These are phyloP conservation scores for Ptilorrhoa leucosticta DNA, from an alignment of 2,113 vertebrate species.

Conservation along the genomic window DNA sequence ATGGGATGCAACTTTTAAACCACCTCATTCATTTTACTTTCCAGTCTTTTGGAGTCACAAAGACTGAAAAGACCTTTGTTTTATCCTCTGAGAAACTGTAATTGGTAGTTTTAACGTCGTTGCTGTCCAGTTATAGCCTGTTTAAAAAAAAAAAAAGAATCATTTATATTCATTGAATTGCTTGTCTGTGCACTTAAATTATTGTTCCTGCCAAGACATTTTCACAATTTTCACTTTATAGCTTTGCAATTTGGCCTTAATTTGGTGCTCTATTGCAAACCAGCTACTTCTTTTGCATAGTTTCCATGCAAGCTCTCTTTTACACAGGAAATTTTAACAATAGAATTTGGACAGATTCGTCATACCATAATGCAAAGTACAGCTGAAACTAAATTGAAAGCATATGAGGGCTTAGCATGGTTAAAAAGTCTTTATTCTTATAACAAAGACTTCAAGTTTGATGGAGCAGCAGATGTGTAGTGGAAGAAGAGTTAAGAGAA, in stretches of 20 bases:
- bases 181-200: not conserved
- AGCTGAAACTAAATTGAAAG: not conserved
- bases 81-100: not conserved
- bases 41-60: not conserved
- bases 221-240: not conserved
- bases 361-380: not conserved
- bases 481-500: not conserved
- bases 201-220: not conserved
- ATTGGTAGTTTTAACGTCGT: not conserved
- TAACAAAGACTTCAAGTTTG: not conserved
- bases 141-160: not conserved
- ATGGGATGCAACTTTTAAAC: not conserved
- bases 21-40: not conserved
- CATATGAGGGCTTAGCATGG: not conserved
- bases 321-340: not conserved
- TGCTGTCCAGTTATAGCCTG: not conserved
- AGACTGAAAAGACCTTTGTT: not conserved
- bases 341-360: not conserved
- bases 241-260: not conserved
- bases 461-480: not conserved
- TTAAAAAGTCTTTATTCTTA: not conserved
- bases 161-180: not conserved
- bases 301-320: not conserved
- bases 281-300: not conserved
- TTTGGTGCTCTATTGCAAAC: not conserved